phyloP scores from a whole-genome alignment of 1,140 invertebrate species.

The Nylanderia fulva region DNA sequence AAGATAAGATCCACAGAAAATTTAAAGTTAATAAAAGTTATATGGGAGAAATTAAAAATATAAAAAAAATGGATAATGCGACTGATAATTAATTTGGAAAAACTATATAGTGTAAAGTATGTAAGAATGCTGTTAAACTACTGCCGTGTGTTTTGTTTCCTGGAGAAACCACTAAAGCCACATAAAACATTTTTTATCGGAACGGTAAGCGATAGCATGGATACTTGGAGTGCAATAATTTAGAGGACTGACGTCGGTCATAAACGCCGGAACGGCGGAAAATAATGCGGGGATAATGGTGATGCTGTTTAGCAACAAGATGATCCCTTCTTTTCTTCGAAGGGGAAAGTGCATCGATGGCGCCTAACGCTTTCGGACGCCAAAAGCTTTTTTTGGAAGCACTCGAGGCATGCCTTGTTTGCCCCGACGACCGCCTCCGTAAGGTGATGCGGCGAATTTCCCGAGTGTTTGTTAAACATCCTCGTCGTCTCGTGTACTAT shows the following conservation, averaged over 20 bases:
- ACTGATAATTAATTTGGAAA: too few relatives aligned
- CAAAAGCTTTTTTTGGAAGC: constrained; percentile 71
- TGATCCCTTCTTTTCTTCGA: constrained; percentile 23
- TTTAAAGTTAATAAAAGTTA: neutral
- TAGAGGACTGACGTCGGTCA: constrained; percentile 8
- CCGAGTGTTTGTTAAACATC: constrained; percentile 77
- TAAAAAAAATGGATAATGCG: neutral
- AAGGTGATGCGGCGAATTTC: constrained; percentile 77
- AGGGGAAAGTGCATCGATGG: constrained; percentile 32
- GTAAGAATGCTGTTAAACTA: neutral
- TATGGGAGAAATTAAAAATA: neutral
- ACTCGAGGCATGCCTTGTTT: constrained; percentile 71
- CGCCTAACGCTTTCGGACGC: constrained; percentile 31
- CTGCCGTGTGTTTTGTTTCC: neutral
- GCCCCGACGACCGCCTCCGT: constrained; percentile 59
- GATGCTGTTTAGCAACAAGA: constrained; percentile 51
- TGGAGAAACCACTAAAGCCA: neutral
- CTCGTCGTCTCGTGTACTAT: constrained; percentile 53
- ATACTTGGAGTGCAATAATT: constrained; percentile 37
- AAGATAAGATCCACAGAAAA: neutral
- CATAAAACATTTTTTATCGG: neutral
- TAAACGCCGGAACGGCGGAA: constrained; percentile 4
- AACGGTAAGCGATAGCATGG: neutral
- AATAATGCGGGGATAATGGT: constrained; percentile 43
- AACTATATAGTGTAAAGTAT: too few relatives aligned